Base-by-base conservation (phyloP, 1,140 invertebrate species). In the Arion vulgaris region DNA sequence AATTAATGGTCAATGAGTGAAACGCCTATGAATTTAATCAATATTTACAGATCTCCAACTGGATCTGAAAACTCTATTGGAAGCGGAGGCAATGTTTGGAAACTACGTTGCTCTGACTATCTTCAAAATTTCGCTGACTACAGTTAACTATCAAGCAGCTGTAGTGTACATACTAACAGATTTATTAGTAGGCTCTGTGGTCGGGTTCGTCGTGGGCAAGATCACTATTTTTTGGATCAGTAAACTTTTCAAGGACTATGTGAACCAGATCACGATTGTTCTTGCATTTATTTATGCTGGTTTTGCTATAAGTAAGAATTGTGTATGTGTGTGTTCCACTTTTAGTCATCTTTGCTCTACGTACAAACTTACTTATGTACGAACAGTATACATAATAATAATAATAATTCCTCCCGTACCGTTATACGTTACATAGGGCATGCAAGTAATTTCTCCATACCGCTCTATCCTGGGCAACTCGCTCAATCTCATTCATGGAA, bases 181-280 rank as follows among this genome's bases (percentile, higher is more conserved):
- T 28, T 1, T 51, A 0, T 0, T 45, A 28, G 17, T 75, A 0
- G 39, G 39, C 2, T 0, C 32, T 28, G 0, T 34, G 28, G 38
- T 75, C 2, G 73, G 73, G 4, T 32, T 75, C 73, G 2, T 75
- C 2, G 32, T 75, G 17, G 73, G 73, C 73, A 75, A 75, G n/a
- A 9, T 75, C 1, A 75, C 34, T 13, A 51, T 75, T 28, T 49
- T 53, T 15, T 75, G 73, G 73, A 45, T 75, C 32, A 53, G 73
- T 26, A 75, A 75, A 32, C 51, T 75, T 2, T 75, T 53, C 73
- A 75, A 75, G 36, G 73, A 75, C 45, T 34, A 49, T 11, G 73
- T 75, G 7, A 75, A 75, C 32, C 73, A 75, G 28, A 75, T 36
- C 11, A 51, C 73, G 32, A 75, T 75, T 75, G 73, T 75, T 34